phyloP scores from a whole-genome alignment of 2,113 vertebrate genomes.

The Tetrao urogallus region DNA sequence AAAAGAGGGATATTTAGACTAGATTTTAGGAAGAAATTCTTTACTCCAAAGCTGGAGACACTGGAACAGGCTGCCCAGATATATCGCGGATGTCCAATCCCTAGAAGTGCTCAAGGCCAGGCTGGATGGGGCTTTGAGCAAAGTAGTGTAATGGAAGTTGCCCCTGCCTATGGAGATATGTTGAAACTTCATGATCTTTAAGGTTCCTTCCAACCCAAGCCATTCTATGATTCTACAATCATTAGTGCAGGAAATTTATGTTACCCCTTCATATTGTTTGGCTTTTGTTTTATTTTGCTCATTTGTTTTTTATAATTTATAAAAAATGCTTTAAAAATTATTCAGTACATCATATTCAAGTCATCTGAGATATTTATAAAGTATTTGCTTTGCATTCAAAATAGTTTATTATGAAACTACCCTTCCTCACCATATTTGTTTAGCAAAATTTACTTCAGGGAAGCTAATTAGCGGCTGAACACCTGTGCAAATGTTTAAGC shows the following conservation, averaged over 20 bases:
- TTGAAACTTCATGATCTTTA: neutral
- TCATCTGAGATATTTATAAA: neutral
- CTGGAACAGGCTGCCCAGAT: neutral
- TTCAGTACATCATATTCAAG: too few relatives aligned
- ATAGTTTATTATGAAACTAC: neutral
- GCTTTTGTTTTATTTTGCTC: too few relatives aligned
- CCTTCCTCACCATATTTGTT: neutral
- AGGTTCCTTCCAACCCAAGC: too few relatives aligned
- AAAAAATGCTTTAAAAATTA: neutral
- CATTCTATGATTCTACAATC: too few relatives aligned
- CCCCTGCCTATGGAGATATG: neutral
- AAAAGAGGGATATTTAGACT: neutral
- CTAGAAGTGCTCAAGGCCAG: neutral
- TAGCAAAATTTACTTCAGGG: neutral
- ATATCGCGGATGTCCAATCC: neutral
- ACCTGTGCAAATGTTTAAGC: neutral
- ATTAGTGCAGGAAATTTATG: too few relatives aligned
- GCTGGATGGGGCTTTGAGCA: neutral
- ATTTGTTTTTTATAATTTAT: neutral
- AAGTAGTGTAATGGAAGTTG: neutral
- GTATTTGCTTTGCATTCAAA: neutral
- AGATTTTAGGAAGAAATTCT: neutral
- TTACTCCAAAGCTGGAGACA: neutral
- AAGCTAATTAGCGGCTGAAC: neutral
- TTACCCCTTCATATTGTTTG: too few relatives aligned